phyloP scores from a whole-genome alignment of 2,888 invertebrate genomes.

The Charanyca ferruginea region DNA sequence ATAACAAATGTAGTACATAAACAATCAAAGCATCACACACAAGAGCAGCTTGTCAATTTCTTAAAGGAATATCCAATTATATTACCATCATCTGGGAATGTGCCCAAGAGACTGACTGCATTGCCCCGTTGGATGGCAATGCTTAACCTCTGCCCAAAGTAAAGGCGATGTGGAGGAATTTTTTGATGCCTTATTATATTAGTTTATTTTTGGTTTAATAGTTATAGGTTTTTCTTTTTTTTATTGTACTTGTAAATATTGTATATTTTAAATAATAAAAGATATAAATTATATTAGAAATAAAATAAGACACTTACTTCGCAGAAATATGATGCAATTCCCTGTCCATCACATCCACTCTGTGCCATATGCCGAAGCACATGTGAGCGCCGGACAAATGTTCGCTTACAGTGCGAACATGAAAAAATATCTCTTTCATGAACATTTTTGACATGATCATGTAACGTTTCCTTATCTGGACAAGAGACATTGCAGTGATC shows the following conservation, averaged over 20 bases:
- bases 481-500: conserved; percentile 93
- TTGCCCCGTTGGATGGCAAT: too few relatives aligned
- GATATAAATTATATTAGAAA: background rate
- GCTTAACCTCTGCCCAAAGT: too few relatives aligned
- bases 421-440: conserved; percentile 88
- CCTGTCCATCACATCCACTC: conserved; percentile 92
- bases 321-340: conserved; percentile 73
- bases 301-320: conserved; percentile 74
- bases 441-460: conserved; percentile 93
- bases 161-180: too few relatives aligned
- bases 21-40: background rate
- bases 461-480: conserved; percentile 91
- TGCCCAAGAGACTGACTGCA: too few relatives aligned
- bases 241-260: too few relatives aligned
- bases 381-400: conserved; percentile 95
- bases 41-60: background rate
- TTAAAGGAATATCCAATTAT: background rate
- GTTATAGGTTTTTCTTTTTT: too few relatives aligned
- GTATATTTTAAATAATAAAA: too few relatives aligned
- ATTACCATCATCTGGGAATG: too few relatives aligned
- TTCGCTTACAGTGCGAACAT: conserved; percentile 93
- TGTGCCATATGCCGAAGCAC: conserved; percentile 93
- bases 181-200: too few relatives aligned
- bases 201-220: too few relatives aligned
- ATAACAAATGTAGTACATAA: background rate